Percentiles rank a stretch among this genome's conserved stretches.
Evolutionary conservation across 2,113 vertebrate species (phyloP).

Genomic region (Pelvicachromis taeniatus): DNA sequence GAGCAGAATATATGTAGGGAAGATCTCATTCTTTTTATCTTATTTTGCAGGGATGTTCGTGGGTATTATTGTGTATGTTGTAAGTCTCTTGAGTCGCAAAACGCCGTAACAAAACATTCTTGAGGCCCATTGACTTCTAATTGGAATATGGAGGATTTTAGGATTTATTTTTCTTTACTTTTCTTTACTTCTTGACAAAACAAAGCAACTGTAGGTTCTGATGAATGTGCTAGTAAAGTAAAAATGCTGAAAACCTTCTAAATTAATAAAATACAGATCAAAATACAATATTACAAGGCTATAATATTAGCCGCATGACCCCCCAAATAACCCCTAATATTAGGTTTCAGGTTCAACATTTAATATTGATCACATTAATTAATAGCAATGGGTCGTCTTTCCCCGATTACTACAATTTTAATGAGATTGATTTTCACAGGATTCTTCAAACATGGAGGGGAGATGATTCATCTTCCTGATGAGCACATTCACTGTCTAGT

Average conservation of each 20-base stretch:
- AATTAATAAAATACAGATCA: not conserved
- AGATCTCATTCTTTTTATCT: not conserved
- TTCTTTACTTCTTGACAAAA: not conserved
- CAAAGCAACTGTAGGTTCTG: not conserved
- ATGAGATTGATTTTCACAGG: not conserved
- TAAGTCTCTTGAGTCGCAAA: not conserved
- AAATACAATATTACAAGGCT: not conserved
- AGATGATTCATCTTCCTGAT: not conserved
- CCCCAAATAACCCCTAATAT: not conserved
- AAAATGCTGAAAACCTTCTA: not conserved
- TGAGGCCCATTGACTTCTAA: not conserved
- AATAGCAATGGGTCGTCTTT: not conserved
- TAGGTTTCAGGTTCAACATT: slow-evolving; percentile 10
- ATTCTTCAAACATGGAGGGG: not conserved
- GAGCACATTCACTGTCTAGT: not conserved
- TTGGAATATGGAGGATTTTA: not conserved
- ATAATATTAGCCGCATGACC: not conserved
- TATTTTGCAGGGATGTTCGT: not conserved
- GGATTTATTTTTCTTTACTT: not conserved
- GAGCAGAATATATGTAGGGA: not conserved
- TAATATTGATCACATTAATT: slow-evolving; percentile 30
- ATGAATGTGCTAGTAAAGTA: not conserved
- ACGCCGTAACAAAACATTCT: not conserved
- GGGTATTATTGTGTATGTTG: not conserved
- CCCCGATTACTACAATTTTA: not conserved